Conservation (phyloP, 2,888 invertebrate genomes). For the Rotaria socialis region DNA sequence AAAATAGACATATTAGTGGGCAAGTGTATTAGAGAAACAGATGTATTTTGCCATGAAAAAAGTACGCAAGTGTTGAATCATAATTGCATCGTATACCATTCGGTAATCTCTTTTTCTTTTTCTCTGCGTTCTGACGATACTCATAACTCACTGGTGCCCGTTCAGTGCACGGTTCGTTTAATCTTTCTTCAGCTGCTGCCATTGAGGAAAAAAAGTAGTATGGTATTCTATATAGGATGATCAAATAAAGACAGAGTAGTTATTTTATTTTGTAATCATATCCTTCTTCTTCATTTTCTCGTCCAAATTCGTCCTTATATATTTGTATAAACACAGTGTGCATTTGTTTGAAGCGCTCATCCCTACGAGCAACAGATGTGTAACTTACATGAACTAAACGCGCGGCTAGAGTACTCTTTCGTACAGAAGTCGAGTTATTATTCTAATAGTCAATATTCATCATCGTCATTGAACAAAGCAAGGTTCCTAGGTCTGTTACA, state of each 20-base stretch:
- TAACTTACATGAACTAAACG: neutral
- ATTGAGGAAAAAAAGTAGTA: neutral
- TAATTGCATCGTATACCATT: neutral
- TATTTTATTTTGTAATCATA: slow-evolving; percentile 37
- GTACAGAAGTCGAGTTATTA: neutral
- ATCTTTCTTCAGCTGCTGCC: neutral
- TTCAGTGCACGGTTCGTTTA: neutral
- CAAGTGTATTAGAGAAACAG: neutral
- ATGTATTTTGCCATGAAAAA: neutral
- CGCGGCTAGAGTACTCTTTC: neutral
- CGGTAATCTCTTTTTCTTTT: neutral
- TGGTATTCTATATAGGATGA: neutral
- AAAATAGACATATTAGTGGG: neutral
- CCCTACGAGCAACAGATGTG: neutral
- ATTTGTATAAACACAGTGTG: neutral
- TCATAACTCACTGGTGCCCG: neutral
- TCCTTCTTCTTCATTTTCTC: neutral
- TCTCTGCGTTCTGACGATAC: neutral
- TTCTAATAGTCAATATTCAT: neutral
- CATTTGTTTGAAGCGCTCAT: neutral
- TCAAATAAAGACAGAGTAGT: neutral
- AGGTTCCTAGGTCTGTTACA: neutral
- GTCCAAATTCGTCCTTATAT: neutral
- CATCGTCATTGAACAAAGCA: slow-evolving; percentile 7
- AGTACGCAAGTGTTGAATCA: neutral